Conservation (phyloP, 2,797 vertebrate genomes). For the Aphelocoma californica region DNA sequence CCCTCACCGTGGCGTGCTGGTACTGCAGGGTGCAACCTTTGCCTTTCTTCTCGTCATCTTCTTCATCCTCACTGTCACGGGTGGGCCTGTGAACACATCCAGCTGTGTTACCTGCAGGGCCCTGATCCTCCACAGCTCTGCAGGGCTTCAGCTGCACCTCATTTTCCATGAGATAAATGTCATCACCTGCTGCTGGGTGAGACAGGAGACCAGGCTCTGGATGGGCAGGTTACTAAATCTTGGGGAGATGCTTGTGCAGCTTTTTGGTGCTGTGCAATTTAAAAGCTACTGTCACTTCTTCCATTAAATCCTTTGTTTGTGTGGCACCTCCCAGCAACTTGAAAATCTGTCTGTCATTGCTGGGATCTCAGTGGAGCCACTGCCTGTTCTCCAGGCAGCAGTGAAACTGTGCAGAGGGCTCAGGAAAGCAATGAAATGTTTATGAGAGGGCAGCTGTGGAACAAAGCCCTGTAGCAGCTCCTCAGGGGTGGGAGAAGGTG, state of each 20-base stretch:
- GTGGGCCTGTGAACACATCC: slow-evolving; percentile 81
- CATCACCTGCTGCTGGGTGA: neutral
- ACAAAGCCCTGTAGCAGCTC: neutral
- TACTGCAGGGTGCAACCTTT: slow-evolving; percentile 92
- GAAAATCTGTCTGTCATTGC: neutral
- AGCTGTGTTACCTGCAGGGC: neutral
- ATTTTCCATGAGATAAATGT: neutral
- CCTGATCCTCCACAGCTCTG: neutral
- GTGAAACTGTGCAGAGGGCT: neutral
- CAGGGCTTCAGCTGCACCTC: neutral
- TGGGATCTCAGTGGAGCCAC: neutral
- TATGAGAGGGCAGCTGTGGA: neutral
- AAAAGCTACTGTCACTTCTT: neutral
- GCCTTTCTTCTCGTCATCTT: slow-evolving; percentile 92
- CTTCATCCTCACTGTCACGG: slow-evolving; percentile 95
- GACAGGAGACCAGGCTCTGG: neutral
- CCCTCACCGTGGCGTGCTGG: slow-evolving; percentile 88
- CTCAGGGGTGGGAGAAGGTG: neutral
- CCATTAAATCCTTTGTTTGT: neutral
- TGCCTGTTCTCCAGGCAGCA: neutral
- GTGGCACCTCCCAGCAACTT: neutral
- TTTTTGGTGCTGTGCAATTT: neutral
- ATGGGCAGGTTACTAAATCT: neutral
- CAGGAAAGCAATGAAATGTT: neutral
- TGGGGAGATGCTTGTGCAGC: neutral